Base-by-base conservation (phyloP, 1,140 invertebrate genomes). In the Drosophila tropicalis region DNA sequence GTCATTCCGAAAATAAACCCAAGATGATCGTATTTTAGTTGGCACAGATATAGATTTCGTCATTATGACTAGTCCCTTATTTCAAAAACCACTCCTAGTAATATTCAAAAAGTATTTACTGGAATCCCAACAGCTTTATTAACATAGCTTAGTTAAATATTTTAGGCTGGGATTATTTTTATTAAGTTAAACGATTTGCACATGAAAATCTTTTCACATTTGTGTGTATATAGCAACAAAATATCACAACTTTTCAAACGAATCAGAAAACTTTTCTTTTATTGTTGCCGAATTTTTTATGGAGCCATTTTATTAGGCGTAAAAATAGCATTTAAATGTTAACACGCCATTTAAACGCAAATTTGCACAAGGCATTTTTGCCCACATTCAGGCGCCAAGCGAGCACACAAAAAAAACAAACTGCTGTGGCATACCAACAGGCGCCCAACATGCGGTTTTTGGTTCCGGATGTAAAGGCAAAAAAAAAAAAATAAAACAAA, bases 271-370 rank as follows among this genome's bases (percentile, higher is more conserved):
- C 51, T 77, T 70, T 72, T 68, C 41, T 67, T 70, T 67, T 54
- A 63, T 63, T 74, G 44, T 69, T 69, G 54, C 44, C 60, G 44
- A 60, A 57, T 41, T 67, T 70, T 72, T 79, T 76, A 80, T 70
- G 56, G 54, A 67, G 67, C 76, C 69, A 71, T 77, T 84, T 84
- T 84, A 84, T 84, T 82, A 77, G 76, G 81, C 81, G 81, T 84
- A 84, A 84, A 84, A 84, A 84, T 80, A 84, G 77, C 81, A 84
- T 84, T 84, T 80, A 84, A 84, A 84, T 84, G 81, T 84, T 84
- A 84, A 84, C 81, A 84, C 81, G 76, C 81, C 81, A 84, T 84
- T 84, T 84, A 84, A 84, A 83, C 72, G 67, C 70, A 84, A 84
- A 84, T 84, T 84, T 79, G 63, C 81, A 68, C 67, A 65, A 34